phyloP scores from a whole-genome alignment of 2,797 vertebrate species.

The Chanos chanos region DNA sequence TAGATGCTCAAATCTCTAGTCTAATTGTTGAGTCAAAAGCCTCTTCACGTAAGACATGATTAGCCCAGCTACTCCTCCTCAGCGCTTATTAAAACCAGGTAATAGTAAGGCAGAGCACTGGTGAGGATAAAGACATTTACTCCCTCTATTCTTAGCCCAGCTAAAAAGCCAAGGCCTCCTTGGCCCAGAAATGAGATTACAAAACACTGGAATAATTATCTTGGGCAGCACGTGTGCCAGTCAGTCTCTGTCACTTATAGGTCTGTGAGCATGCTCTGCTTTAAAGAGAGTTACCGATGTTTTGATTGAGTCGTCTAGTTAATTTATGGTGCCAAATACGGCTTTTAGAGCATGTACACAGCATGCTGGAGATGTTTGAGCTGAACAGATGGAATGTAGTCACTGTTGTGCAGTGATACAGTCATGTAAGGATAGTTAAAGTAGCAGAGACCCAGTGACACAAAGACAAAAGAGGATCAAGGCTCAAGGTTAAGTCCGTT shows the following conservation, averaged over 20 bases:
- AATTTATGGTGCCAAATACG: too few relatives aligned
- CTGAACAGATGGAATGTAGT: too few relatives aligned
- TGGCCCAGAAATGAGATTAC: neutral
- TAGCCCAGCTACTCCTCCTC: neutral
- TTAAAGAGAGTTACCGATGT: too few relatives aligned
- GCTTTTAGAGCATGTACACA: too few relatives aligned
- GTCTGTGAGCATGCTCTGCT: conserved; percentile 67
- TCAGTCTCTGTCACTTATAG: neutral
- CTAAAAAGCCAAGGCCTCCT: neutral
- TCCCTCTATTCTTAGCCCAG: neutral
- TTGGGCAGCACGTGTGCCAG: neutral
- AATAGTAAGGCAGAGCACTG: neutral
- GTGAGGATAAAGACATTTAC: neutral
- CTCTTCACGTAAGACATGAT: conserved; percentile 4
- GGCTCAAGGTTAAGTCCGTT: too few relatives aligned
- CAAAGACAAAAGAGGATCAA: too few relatives aligned
- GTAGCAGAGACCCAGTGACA: too few relatives aligned
- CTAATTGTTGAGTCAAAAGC: neutral
- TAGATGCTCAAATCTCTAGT: too few relatives aligned
- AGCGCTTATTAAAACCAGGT: neutral
- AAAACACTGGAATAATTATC: neutral
- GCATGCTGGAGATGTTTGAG: too few relatives aligned
- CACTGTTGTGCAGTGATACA: too few relatives aligned
- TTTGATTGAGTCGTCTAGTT: too few relatives aligned
- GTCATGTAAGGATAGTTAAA: too few relatives aligned